Percentiles rank a stretch among this genome's conserved stretches.
These are phyloP conservation scores for Sebastes schlegelii DNA, from an alignment of 2,113 vertebrate genomes.

Conservation along the genomic window DNA sequence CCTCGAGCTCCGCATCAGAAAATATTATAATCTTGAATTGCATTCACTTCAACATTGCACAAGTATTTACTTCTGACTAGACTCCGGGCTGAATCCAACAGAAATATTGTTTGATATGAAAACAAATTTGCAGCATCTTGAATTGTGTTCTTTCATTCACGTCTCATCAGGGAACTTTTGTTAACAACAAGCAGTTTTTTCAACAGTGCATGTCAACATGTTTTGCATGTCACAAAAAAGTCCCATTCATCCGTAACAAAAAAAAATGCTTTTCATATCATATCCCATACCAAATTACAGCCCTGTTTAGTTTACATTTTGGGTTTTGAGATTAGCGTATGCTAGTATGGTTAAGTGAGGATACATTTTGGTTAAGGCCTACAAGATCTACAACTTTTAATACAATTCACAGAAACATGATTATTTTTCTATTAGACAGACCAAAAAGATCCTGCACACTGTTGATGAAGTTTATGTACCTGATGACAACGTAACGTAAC, in stretches of 20 bases:
- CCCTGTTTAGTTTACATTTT: background rate
- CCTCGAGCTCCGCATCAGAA: background rate
- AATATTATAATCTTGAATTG: constrained; percentile 5
- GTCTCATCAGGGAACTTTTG: background rate
- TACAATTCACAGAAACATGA: background rate
- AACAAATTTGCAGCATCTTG: background rate
- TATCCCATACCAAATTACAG: background rate
- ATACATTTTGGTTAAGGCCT: background rate
- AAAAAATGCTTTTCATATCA: background rate
- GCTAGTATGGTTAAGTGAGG: background rate
- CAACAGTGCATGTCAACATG: background rate
- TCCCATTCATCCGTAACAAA: background rate
- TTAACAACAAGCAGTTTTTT: background rate
- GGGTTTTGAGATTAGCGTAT: background rate
- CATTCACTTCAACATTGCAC: background rate
- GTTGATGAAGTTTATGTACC: background rate
- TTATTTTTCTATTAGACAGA: background rate
- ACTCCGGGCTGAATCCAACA: background rate
- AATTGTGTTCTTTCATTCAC: background rate
- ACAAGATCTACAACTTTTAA: background rate
- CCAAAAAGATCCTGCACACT: background rate
- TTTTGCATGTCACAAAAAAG: background rate
- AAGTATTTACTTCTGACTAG: background rate
- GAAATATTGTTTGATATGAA: background rate
- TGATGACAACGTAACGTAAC: too few relatives aligned